Evolutionary conservation across 2,113 vertebrate genomes (phyloP).

Genomic region (Zosterops japonicus): DNA sequence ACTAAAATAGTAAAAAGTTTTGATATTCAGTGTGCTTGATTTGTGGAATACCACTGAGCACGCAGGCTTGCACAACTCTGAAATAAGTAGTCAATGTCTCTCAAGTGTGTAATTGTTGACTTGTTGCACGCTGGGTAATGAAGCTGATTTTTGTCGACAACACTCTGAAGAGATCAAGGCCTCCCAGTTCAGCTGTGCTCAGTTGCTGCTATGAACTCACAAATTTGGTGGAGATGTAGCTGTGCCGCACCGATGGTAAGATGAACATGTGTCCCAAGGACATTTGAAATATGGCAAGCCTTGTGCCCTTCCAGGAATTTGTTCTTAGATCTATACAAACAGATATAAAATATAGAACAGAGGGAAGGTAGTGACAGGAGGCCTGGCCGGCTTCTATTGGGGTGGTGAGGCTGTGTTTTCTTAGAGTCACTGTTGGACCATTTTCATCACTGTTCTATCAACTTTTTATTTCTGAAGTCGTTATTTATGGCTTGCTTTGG

Average conservation of each 20-base stretch:
- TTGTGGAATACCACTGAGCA: not conserved
- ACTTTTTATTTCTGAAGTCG: not conserved
- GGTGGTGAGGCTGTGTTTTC: not conserved
- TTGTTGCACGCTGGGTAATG: not conserved
- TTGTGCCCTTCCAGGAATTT: not conserved
- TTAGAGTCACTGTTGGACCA: not conserved
- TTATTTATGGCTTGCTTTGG: not conserved
- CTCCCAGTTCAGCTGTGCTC: not conserved
- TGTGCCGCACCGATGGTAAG: fast-evolving
- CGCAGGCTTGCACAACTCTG: not conserved
- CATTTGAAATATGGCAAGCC: fast-evolving
- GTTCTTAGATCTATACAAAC: not conserved
- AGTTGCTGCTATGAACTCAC: not conserved
- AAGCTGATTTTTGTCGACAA: not conserved
- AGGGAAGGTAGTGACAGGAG: not conserved
- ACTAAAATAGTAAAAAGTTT: not conserved
- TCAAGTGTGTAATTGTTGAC: not conserved
- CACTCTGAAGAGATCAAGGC: not conserved
- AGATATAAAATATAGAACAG: fast-evolving
- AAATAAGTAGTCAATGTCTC: not conserved
- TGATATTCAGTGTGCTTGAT: not conserved
- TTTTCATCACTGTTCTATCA: not conserved
- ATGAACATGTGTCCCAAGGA: fast-evolving
- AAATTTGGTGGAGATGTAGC: too few relatives aligned
- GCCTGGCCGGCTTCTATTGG: not conserved